A percentile compares a stretch with the other conserved stretches of the same genome.
phyloP scores from a whole-genome alignment of 2,888 invertebrate genomes.

The Campaea margaritaria region DNA sequence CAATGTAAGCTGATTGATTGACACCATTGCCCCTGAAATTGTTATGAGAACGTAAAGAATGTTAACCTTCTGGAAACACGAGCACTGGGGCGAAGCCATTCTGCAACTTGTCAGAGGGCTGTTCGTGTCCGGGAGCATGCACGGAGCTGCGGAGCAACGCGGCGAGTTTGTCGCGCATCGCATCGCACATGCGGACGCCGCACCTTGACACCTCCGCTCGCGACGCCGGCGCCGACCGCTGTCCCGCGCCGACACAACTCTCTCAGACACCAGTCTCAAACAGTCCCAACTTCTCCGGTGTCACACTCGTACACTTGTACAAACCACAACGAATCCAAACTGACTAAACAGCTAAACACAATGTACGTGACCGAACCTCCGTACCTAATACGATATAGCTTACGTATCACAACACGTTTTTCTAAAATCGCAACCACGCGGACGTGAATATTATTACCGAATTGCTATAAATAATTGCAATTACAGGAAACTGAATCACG shows the following conservation, averaged over 20 bases:
- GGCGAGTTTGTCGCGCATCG: conserved; percentile 80
- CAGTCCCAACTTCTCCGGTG: conserved; percentile 2
- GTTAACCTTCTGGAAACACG: conserved; percentile 71
- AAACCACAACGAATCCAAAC: not conserved
- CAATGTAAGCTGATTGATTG: not conserved
- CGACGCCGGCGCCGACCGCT: conserved; percentile 35
- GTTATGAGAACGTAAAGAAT: not conserved
- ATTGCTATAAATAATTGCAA: conserved; percentile 19
- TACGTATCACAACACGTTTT: conserved; percentile 32
- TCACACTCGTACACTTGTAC: conserved; percentile 6
- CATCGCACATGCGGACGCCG: conserved; percentile 72
- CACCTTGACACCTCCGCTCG: conserved; percentile 36
- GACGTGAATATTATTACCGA: conserved; percentile 22
- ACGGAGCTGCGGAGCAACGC: conserved; percentile 71
- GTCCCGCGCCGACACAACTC: conserved; percentile 14
- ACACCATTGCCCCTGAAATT: not conserved
- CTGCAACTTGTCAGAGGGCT: conserved; percentile 68
- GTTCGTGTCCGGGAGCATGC: conserved; percentile 59
- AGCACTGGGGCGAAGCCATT: conserved; percentile 71
- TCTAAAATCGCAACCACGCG: conserved; percentile 21
- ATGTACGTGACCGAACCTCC: conserved; percentile 18
- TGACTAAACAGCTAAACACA: conserved; percentile 7
- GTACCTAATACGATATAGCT: conserved; percentile 23
- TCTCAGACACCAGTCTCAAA: not conserved
- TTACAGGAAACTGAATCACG: conserved; percentile 33